Evolutionary conservation across 35 echinoderm and acorn worm genomes (phyloP).

Genomic region (Apostichopus parvimensis): DNA sequence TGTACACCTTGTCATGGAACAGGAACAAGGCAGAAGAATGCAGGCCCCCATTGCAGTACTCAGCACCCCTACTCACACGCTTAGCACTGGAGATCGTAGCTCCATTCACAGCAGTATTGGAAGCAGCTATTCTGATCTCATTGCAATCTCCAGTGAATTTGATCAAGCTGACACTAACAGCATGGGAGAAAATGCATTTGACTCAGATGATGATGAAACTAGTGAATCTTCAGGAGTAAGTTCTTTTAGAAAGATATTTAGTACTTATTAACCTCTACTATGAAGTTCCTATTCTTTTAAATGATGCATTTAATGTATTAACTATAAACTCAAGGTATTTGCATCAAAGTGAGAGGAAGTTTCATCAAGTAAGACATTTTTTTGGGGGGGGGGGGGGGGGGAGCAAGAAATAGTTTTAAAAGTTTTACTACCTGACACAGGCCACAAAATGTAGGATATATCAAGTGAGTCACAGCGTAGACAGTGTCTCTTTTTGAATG

Average conservation of each 20-base stretch:
- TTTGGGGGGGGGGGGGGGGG: too few relatives aligned
- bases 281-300: too few relatives aligned
- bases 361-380: too few relatives aligned
- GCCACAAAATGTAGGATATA: too few relatives aligned
- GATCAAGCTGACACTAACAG: conserved; percentile 77
- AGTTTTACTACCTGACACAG: too few relatives aligned
- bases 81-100: conserved; percentile 83
- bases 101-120: conserved; percentile 92
- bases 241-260: not conserved
- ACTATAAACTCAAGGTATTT: too few relatives aligned
- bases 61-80: conserved; percentile 72
- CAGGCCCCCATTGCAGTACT: conserved; percentile 59
- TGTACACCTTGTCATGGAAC: conserved; percentile 66
- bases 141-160: conserved; percentile 62
- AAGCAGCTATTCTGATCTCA: conserved; percentile 85
- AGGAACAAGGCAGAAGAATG: conserved; percentile 12
- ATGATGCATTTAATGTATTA: too few relatives aligned
- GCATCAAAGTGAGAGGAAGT: too few relatives aligned
- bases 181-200: conserved; percentile 84
- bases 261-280: too few relatives aligned
- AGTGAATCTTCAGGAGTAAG: conserved; percentile 94
- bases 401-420: too few relatives aligned
- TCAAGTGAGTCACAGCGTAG: too few relatives aligned
- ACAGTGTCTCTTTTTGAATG: too few relatives aligned
- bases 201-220: conserved; percentile 97